phyloP scores from a whole-genome alignment of 37 sponge, comb jelly and placozoan genomes.

The Agelas oroides region DNA sequence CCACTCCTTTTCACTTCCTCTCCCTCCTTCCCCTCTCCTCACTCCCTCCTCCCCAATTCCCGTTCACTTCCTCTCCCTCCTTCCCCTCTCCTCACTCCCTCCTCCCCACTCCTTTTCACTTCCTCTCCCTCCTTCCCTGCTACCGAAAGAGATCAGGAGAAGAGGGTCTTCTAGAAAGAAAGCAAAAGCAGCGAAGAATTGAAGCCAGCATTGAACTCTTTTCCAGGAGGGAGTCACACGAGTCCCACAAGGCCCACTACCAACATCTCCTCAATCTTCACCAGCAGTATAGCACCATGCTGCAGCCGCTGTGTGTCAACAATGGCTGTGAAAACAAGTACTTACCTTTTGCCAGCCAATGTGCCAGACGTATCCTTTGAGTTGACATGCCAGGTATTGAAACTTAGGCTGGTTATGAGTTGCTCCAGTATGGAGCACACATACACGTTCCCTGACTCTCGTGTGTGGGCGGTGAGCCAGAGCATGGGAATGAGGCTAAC shows the following conservation, averaged over 20 bases:
- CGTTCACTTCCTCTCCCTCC: too few relatives aligned
- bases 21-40: too few relatives aligned
- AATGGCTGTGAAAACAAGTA: conserved; percentile 25
- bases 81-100: too few relatives aligned
- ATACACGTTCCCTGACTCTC: too few relatives aligned
- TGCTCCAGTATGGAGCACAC: too few relatives aligned
- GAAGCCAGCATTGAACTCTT: conserved; percentile 46
- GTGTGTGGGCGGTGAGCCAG: too few relatives aligned
- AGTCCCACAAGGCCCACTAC: conserved; percentile 40
- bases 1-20: too few relatives aligned
- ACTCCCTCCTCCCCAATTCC: too few relatives aligned
- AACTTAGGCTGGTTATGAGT: too few relatives aligned
- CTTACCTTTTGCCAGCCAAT: conserved; percentile 41
- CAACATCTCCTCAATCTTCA: conserved; percentile 57
- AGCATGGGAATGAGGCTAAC: too few relatives aligned
- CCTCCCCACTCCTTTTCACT: too few relatives aligned
- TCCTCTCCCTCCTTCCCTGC: background rate
- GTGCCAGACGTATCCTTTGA: conserved; percentile 63
- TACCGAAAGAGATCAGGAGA: conserved; percentile 62
- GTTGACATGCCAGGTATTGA: too few relatives aligned
- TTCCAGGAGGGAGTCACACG: conserved; percentile 16
- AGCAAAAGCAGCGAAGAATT: conserved; percentile 46
- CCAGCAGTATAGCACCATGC: background rate
- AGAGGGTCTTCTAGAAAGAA: conserved; percentile 54
- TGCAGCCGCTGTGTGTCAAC: conserved; percentile 11